phyloP scores from a whole-genome alignment of 2,113 vertebrate genomes.

The Peucedramus taeniatus region DNA sequence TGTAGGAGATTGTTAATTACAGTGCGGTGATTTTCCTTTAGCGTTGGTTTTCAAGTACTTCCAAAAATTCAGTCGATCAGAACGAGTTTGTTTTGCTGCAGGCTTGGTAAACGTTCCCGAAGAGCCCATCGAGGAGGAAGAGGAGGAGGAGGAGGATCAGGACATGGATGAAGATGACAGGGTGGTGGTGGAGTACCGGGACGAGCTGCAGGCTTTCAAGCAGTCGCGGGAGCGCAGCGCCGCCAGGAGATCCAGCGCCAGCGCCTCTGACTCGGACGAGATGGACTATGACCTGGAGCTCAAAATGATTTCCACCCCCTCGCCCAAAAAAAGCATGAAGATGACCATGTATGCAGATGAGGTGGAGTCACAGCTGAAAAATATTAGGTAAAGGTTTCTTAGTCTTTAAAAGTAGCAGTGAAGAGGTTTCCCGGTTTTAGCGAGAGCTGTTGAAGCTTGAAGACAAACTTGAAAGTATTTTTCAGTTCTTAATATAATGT shows the following conservation, averaged over 20 bases:
- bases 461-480: not conserved
- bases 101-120: constrained; percentile 95
- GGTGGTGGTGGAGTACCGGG: constrained; percentile 89
- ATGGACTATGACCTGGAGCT: constrained; percentile 99
- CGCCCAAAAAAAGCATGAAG: constrained; percentile 97
- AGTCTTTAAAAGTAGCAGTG: not conserved
- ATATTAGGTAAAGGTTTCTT: constrained; percentile 78
- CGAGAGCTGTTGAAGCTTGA: not conserved
- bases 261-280: constrained; percentile 90
- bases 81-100: not conserved
- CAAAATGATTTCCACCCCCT: constrained; percentile 98
- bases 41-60: not conserved
- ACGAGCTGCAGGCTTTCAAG: constrained; percentile 74
- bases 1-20: not conserved
- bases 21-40: fast-evolving
- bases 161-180: constrained; percentile 95
- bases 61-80: not conserved
- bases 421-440: not conserved
- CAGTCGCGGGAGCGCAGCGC: constrained; percentile 66
- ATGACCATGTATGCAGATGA: constrained; percentile 99
- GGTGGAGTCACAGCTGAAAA: constrained; percentile 89
- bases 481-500: not conserved
- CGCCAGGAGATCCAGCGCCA: constrained; percentile 61
- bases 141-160: constrained; percentile 85
- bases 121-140: constrained; percentile 86